A percentile compares a stretch with the other conserved stretches of the same genome.
Evolutionary conservation across 2,888 invertebrate species (phyloP).

Genomic region (Acrobasis repandana): DNA sequence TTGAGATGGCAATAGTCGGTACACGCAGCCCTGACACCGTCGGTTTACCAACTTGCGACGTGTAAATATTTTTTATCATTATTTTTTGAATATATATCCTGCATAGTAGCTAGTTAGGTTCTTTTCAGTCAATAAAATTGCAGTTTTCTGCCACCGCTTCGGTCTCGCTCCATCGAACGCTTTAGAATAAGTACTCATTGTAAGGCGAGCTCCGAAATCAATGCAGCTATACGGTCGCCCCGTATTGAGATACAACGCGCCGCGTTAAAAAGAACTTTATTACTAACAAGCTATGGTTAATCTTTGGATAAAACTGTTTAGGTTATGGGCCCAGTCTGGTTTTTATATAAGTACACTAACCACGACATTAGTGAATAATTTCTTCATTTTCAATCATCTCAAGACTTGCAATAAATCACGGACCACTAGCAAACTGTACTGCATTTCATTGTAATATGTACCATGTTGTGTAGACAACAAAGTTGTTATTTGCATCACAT

Average conservation of each 20-base stretch:
- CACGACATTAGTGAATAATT: too few relatives aligned
- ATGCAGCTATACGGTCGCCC: conserved; percentile 2
- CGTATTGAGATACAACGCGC: neutral
- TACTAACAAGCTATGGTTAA: too few relatives aligned
- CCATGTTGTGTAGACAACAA: neutral
- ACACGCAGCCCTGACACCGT: conserved; percentile 17
- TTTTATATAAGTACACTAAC: too few relatives aligned
- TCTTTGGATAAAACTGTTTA: too few relatives aligned
- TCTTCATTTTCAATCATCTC: too few relatives aligned
- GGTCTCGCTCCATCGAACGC: conserved; percentile 22
- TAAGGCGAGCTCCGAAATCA: conserved; percentile 5
- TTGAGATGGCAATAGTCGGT: conserved; percentile 5
- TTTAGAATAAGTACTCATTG: conserved; percentile 15
- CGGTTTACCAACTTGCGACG: conserved; percentile 12
- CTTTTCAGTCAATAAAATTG: conserved; percentile 17
- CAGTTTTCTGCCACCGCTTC: neutral
- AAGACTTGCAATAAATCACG: too few relatives aligned
- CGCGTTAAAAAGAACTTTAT: neutral
- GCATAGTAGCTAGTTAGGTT: conserved; percentile 21
- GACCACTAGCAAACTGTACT: too few relatives aligned
- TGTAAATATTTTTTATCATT: conserved; percentile 21
- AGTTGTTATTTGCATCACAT: neutral
- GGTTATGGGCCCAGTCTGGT: too few relatives aligned
- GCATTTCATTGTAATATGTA: too few relatives aligned
- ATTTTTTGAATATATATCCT: conserved; percentile 22